Evolutionary conservation across 2,113 vertebrate species (phyloP).

Genomic region (Sarotherodon lohbergeri): DNA sequence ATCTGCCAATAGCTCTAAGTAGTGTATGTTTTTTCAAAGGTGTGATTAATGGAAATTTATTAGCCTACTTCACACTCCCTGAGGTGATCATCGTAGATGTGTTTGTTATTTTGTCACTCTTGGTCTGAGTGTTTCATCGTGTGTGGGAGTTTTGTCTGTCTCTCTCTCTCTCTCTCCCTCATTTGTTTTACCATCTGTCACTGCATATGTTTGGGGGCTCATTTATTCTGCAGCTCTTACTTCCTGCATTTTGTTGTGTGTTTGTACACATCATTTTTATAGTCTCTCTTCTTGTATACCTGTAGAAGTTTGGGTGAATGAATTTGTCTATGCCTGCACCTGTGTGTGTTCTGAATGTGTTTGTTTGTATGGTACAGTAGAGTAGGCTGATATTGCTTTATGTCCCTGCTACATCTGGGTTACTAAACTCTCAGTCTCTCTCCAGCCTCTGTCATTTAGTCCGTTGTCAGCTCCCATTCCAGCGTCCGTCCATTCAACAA

Average conservation of each 20-base stretch:
- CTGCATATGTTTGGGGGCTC: background rate
- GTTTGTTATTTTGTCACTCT: background rate
- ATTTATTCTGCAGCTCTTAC: background rate
- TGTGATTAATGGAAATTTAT: conserved; percentile 38
- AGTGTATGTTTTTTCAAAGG: conserved; percentile 28
- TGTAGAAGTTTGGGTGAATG: background rate
- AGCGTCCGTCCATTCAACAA: conserved; percentile 50
- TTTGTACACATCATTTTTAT: background rate
- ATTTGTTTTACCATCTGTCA: background rate
- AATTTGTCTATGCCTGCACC: background rate
- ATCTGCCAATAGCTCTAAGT: conserved; percentile 7
- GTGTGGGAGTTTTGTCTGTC: background rate
- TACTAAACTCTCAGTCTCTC: conserved; percentile 26
- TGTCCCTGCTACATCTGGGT: conserved; percentile 19
- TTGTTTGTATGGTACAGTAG: conserved; percentile 1
- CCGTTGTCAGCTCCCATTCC: conserved; percentile 57
- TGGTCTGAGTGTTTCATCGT: background rate
- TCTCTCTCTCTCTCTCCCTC: background rate
- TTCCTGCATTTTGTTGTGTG: background rate
- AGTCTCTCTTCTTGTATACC: background rate
- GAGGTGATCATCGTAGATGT: background rate
- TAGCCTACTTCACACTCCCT: conserved; percentile 19
- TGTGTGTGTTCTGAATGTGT: background rate
- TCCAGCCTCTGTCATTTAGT: conserved; percentile 51
- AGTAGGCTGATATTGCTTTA: conserved; percentile 10